Percentiles rank a stretch among this genome's conserved stretches.
Conservation (phyloP, 2,888 invertebrate species). For the Amphipoea oculea region DNA sequence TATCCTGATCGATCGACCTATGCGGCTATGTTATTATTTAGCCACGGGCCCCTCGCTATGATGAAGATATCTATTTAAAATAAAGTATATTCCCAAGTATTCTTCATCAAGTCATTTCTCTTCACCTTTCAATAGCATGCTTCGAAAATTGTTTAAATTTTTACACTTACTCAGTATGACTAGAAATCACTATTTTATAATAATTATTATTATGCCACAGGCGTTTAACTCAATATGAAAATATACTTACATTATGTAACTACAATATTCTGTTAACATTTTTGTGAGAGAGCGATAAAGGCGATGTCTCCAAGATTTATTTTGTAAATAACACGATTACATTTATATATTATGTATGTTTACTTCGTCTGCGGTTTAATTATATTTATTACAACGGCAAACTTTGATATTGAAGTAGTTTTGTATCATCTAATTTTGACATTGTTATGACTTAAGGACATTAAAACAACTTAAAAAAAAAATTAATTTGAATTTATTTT, state of each 20-base stretch:
- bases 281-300: background rate
- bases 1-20: no score
- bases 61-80: no score
- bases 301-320: conserved; percentile 1
- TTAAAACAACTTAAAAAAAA: background rate
- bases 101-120: no score
- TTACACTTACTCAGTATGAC: no score
- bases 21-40: no score
- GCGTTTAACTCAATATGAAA: background rate
- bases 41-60: no score
- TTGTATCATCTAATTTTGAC: background rate
- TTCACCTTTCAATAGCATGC: no score
- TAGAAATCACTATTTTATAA: background rate
- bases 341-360: background rate
- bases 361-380: background rate
- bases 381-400: background rate
- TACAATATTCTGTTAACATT: conserved; percentile 11
- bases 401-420: background rate
- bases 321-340: conserved; percentile 25
- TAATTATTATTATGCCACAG: background rate
- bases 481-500: no score
- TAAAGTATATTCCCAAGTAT: no score
- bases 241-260: background rate
- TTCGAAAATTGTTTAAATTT: no score
- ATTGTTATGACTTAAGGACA: background rate